Percentiles rank a stretch among this genome's conserved stretches.
These are phyloP conservation scores for Pomatostomus ruficeps DNA, from an alignment of 2,113 vertebrate genomes.

Conservation along the genomic window DNA sequence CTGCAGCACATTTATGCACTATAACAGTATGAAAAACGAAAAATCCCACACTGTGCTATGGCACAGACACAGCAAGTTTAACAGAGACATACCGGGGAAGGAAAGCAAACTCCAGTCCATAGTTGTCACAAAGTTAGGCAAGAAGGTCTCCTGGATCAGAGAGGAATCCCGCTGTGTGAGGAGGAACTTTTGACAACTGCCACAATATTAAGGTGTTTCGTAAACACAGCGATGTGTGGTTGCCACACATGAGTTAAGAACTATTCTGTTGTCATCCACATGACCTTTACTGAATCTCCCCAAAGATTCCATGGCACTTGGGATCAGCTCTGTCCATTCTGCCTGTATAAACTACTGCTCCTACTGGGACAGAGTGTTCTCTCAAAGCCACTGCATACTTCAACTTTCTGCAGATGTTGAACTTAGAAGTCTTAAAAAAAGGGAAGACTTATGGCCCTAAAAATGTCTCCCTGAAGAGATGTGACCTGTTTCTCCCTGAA, in stretches of 20 bases:
- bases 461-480: background rate
- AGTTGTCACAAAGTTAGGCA: background rate
- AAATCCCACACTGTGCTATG: background rate
- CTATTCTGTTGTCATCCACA: background rate
- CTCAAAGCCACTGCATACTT: background rate
- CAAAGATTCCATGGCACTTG: background rate
- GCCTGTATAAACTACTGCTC: background rate
- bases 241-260: background rate
- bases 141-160: background rate
- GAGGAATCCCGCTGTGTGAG: background rate
- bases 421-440: background rate
- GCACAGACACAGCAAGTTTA: background rate
- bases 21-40: background rate
- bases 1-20: background rate
- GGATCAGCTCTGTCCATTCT: background rate
- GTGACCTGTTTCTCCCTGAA: background rate
- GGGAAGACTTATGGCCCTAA: background rate
- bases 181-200: background rate
- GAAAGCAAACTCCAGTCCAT: background rate
- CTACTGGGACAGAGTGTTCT: background rate
- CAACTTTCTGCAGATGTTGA: background rate
- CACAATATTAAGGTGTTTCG: background rate
- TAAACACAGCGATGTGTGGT: background rate
- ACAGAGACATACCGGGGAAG: background rate
- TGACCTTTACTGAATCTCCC: background rate